Base-by-base conservation (phyloP, 2,113 vertebrate genomes). In the Plotosus lineatus region DNA sequence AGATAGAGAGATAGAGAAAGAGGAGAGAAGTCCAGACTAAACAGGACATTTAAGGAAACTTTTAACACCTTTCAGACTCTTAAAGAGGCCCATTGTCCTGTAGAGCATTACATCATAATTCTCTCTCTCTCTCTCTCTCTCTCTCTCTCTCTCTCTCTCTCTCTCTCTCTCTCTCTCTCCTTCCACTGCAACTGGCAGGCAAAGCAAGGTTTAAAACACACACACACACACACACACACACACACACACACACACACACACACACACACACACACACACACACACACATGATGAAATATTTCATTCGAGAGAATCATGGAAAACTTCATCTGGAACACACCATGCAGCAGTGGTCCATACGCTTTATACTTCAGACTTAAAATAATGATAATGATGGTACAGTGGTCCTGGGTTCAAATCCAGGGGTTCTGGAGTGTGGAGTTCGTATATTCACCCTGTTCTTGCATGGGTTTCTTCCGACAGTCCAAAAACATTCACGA, bases 21-120 rank as follows among this genome's bases (percentile, higher is more conserved):
- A 38, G 40, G 58, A 80, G 72, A 36, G 61, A 60, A 12, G 12
- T 53, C 33, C 80, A 82, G 79, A 71, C 84, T 82, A 86, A 86
- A 89, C 72, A 82, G 71, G 75, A 65, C 85, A 76, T 84, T 69
- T 78, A 78, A 77, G 78, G 78, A 83, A 80, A 83, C 80, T 80
- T 85, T 89, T 86, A 85, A 78, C 88, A 85, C 83, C 86, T 86
- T 82, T 56, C 78, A 80, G 79, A 50, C 75, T 83, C 82, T 85
- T 85, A 88, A 86, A 86, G 85, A 75, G 55, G 60, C 26, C 88
- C 77, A 82, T 85, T 88, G 82, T 86, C 76, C 71, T 72, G 58
- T 66, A 77, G 42, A 40, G 66, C 68, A 81, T 86, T 84, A 72
- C 77, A 69, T 85, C 81, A 80, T 85, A 28, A 36, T 50, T 44